Evolutionary conservation across 1,140 invertebrate species (phyloP).

Genomic region (Drosophila bocqueti): DNA sequence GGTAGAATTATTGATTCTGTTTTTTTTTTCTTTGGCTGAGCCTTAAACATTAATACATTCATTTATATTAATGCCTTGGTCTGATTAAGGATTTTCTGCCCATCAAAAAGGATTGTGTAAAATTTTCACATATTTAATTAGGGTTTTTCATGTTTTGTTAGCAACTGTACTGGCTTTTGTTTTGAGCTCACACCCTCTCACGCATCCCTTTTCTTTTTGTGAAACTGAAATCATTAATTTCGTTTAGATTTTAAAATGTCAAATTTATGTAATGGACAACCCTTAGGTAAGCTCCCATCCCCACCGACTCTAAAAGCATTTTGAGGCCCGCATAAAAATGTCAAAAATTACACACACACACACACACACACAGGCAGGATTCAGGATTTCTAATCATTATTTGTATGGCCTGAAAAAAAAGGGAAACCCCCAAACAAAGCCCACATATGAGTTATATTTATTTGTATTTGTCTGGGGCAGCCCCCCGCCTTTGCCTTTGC

Average conservation of each 20-base stretch:
- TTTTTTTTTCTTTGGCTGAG: background rate
- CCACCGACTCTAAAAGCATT: conserved; percentile 38
- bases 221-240: conserved; percentile 76
- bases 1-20: conserved; percentile 3
- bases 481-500: background rate
- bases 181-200: conserved; percentile 14
- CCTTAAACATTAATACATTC: conserved; percentile 51
- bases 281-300: conserved; percentile 34
- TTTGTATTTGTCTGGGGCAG: conserved; percentile 74
- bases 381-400: conserved; percentile 77
- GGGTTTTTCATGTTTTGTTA: conserved; percentile 29
- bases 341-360: conserved; percentile 79
- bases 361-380: background rate
- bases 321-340: conserved; percentile 82
- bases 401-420: conserved; percentile 56
- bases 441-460: conserved; percentile 83
- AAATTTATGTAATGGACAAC: conserved; percentile 68
- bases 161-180: conserved; percentile 59
- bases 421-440: conserved; percentile 14
- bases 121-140: conserved; percentile 33
- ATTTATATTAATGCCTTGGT: conserved; percentile 39
- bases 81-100: conserved; percentile 33
- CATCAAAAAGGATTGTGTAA: background rate
- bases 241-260: conserved; percentile 79
- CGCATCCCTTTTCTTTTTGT: background rate